phyloP scores from a whole-genome alignment of 2,888 invertebrate genomes.

The Acanthosoma haemorrhoidale region DNA sequence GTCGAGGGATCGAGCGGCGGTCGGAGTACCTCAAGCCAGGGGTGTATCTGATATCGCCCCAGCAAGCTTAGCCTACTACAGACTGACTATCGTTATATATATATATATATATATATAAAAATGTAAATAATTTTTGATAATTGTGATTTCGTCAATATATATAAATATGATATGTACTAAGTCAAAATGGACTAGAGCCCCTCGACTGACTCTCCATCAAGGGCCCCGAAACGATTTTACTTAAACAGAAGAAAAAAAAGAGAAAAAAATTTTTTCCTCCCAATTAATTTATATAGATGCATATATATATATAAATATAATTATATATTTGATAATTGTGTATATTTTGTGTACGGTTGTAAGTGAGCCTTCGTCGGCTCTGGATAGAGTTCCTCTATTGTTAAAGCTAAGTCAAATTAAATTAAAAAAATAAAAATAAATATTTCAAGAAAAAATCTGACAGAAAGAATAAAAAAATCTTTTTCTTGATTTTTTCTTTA shows the following conservation, averaged over 20 bases:
- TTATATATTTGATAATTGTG: slow-evolving; percentile 19
- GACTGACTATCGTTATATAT: not conserved
- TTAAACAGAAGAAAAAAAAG: no score
- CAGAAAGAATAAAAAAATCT: not conserved
- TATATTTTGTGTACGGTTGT: slow-evolving; percentile 25
- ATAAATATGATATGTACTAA: no score
- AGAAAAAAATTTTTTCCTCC: slow-evolving; percentile 14
- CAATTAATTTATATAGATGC: slow-evolving; percentile 14
- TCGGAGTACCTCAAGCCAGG: slow-evolving; percentile 22
- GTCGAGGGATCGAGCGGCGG: slow-evolving; percentile 19
- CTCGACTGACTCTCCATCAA: slow-evolving; percentile 23
- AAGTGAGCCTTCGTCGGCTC: not conserved
- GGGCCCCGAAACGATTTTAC: slow-evolving; percentile 10
- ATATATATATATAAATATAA: slow-evolving; percentile 3
- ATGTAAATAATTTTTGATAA: slow-evolving; percentile 18
- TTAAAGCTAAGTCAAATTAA: slow-evolving; percentile 23
- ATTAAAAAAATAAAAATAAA: not conserved
- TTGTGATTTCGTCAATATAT: slow-evolving; percentile 19
- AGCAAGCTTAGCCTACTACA: slow-evolving; percentile 18
- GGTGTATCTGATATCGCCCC: slow-evolving; percentile 24
- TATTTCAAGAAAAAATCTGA: not conserved
- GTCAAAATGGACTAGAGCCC: slow-evolving; percentile 23
- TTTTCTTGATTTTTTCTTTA: not conserved
- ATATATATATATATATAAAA: not conserved
- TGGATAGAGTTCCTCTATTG: slow-evolving; percentile 24